Evolutionary conservation across 2,113 vertebrate species (phyloP).

Genomic region (Ctenomys sociabilis): DNA sequence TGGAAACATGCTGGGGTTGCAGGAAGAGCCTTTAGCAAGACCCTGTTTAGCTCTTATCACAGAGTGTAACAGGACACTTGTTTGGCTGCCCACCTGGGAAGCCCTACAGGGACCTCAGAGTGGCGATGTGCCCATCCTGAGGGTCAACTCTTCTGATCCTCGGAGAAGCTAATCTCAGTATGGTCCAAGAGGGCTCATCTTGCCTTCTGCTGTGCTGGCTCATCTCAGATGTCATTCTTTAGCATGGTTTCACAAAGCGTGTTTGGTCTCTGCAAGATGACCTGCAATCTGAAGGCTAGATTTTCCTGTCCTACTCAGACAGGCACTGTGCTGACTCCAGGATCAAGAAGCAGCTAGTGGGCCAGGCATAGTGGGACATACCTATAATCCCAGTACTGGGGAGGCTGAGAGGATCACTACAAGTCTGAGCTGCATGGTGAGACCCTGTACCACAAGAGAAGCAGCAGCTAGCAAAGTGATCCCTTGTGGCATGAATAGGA

Average conservation of each 20-base stretch:
- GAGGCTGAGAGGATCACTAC: no score
- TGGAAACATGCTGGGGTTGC: background rate
- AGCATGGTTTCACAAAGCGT: background rate
- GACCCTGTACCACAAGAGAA: background rate
- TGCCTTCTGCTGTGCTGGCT: background rate
- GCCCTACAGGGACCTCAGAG: background rate
- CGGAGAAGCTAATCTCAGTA: background rate
- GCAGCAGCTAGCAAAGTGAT: background rate
- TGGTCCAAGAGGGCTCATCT: background rate
- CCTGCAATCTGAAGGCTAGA: background rate
- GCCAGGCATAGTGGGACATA: no score
- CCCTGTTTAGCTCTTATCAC: background rate
- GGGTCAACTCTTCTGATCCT: background rate
- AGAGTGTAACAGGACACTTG: background rate
- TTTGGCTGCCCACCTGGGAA: background rate
- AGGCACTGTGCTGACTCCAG: background rate
- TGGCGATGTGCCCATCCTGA: background rate
- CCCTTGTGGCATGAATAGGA: background rate
- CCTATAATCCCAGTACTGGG: no score
- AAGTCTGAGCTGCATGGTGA: no score
- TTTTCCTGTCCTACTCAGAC: background rate
- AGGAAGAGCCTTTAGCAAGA: slow-evolving; percentile 3
- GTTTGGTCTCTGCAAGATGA: background rate
- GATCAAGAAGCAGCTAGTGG: background rate
- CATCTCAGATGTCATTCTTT: background rate